Conservation (phyloP, 1,140 invertebrate species). For the Drosophila persimilis region DNA sequence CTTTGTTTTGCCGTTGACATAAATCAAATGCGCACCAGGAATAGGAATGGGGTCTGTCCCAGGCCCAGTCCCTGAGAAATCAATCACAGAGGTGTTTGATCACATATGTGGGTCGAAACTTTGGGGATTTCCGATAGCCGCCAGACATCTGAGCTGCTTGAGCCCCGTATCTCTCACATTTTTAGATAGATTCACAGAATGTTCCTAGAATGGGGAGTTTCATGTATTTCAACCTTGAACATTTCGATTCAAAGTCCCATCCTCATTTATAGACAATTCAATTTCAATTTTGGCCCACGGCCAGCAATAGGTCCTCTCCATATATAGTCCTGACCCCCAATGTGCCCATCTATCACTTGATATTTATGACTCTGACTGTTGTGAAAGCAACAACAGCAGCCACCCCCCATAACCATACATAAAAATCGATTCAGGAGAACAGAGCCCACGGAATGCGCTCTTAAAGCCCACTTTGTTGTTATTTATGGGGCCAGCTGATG, state of each 20-base stretch:
- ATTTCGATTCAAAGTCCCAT: constrained; percentile 3
- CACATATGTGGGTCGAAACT: constrained; percentile 22
- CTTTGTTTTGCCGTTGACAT: constrained; percentile 52
- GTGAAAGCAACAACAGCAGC: constrained; percentile 23
- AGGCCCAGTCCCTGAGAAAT: constrained; percentile 22
- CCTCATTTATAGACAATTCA: constrained; percentile 26
- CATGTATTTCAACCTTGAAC: neutral
- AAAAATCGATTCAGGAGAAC: constrained; percentile 42
- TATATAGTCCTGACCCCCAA: constrained; percentile 8
- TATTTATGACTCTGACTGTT: constrained; percentile 72
- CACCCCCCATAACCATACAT: constrained; percentile 13
- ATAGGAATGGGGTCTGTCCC: constrained; percentile 31
- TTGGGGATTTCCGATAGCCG: constrained; percentile 13
- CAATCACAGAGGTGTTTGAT: constrained; percentile 12
- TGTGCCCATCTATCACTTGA: constrained; percentile 68
- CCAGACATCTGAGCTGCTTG: constrained; percentile 5
- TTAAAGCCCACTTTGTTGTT: constrained; percentile 79
- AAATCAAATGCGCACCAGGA: constrained; percentile 58
- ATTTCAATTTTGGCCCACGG: constrained; percentile 20
- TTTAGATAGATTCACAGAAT: constrained; percentile 20
- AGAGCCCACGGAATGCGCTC: constrained; percentile 56
- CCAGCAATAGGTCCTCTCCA: neutral
- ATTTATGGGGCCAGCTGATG: constrained; percentile 76
- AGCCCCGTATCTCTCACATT: neutral
- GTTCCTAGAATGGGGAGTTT: constrained; percentile 8